These are phyloP conservation scores for Saimiri boliviensis DNA, from an alignment of 2,113 vertebrate genomes.

Conservation along the genomic window DNA sequence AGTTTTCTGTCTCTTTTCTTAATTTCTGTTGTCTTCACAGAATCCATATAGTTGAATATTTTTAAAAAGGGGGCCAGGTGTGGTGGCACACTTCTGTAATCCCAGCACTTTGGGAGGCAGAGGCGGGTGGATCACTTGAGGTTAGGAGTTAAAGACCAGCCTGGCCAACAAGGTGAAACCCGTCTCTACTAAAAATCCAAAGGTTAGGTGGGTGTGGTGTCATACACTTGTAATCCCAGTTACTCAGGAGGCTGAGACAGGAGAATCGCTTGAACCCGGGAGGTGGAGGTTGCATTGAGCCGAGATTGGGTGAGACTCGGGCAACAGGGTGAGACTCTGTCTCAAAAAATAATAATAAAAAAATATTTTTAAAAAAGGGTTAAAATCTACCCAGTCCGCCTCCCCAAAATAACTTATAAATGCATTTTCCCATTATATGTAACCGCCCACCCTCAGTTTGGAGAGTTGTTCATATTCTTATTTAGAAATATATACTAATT, in stretches of 20 bases:
- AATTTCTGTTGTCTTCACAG: neutral
- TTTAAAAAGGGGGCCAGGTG: neutral
- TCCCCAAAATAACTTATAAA: constrained; percentile 28
- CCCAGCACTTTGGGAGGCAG: neutral
- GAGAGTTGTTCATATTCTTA: constrained; percentile 4
- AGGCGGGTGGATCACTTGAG: neutral
- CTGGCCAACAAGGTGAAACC: neutral
- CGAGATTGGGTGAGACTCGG: too few relatives aligned
- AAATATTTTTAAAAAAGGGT: neutral
- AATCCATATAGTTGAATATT: neutral
- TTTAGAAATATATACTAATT: neutral
- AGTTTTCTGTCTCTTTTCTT: neutral
- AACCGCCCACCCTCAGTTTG: neutral
- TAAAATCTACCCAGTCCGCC: neutral
- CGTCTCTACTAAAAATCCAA: too few relatives aligned
- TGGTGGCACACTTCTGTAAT: neutral
- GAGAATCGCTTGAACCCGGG: too few relatives aligned
- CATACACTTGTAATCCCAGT: too few relatives aligned
- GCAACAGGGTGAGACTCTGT: neutral
- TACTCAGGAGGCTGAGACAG: too few relatives aligned
- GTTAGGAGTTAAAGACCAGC: neutral
- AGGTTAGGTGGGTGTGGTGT: too few relatives aligned
- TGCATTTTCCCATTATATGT: neutral
- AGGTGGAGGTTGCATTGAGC: too few relatives aligned
- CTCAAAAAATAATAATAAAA: neutral